Evolutionary conservation across 37 sponge, comb jelly and placozoan species (phyloP), one percentile per base, ranked within the genome.

Genomic region (Spongia lamella): DNA sequence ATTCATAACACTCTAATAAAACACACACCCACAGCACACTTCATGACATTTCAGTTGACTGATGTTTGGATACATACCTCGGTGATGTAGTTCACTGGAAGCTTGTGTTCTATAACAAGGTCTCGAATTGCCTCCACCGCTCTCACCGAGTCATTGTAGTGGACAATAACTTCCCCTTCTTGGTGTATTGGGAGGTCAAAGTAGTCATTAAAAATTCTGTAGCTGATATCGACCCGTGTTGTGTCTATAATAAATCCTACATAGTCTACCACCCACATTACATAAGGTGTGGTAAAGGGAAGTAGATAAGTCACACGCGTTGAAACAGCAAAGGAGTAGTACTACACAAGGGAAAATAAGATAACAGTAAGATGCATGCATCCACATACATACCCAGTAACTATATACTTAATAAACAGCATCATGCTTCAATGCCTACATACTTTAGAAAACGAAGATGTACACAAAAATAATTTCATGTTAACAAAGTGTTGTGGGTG

Each of bases 51-150:
- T 32, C 26, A 34, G 7, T 3, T 34, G 2, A 63, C 5, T 15
- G 26, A 9, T 32, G 33, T 14, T 0, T 32, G 25, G 1, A 19
- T 64, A 15, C 25, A 34, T 33, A 84, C 84, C 84, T 84, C 84
- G 3, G 84, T 84, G 29, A 84, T 76, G 63, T 84, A 84, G 72
- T 84, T 77, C 38, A 84, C 84, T 24, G 84, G 84, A 60, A 47
- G 56, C 14, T 76, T 14, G 4, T 70, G 32, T 22, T 59, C 26
- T 9, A 69, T 30, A 1, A 84, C 71, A 33, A 76, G 61, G n/a
- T 68, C 53, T 4, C 64, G 36, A 20, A 84, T 49, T 4, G 77
- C 56, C 39, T 57, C 22, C 22, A 84, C 29, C 37, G 64, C 71
- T 22, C 24, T 63, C 38, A 58, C 84, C 14, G 71, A 38, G 62